Percentiles rank a stretch among this genome's conserved stretches.
Evolutionary conservation across 2,797 vertebrate genomes (phyloP).

Genomic region (Brachyrhaphis roseni): DNA sequence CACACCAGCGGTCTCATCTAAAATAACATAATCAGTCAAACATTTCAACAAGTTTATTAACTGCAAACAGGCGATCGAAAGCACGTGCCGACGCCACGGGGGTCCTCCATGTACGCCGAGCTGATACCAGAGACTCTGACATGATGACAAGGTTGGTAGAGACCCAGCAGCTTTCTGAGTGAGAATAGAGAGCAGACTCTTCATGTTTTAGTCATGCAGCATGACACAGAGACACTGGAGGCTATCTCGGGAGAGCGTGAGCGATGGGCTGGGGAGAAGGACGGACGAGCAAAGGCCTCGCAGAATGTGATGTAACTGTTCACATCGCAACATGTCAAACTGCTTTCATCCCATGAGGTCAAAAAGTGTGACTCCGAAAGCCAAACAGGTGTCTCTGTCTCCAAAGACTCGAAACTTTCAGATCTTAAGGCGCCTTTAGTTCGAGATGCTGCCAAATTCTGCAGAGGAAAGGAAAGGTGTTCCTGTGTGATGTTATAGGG

Average conservation of each 20-base stretch:
- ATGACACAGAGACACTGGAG: conserved; percentile 70
- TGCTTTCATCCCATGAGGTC: conserved; percentile 57
- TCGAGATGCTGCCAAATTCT: background rate
- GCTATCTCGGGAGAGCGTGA: conserved; percentile 45
- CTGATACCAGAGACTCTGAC: conserved; percentile 40
- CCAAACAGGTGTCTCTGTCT: conserved; percentile 34
- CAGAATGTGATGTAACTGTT: conserved; percentile 45
- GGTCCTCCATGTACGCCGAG: conserved; percentile 23
- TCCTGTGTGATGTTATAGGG: background rate
- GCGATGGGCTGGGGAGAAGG: conserved; percentile 37
- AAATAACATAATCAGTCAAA: background rate
- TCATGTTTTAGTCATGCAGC: conserved; percentile 78
- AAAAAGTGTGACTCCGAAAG: conserved; percentile 40
- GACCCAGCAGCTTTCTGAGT: conserved; percentile 47
- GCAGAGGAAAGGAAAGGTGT: background rate
- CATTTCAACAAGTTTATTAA: background rate
- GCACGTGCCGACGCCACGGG: background rate
- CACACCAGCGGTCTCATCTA: background rate
- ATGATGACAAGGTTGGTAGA: conserved; percentile 61
- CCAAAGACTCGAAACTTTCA: background rate
- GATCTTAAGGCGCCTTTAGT: background rate
- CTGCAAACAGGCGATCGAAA: conserved; percentile 4
- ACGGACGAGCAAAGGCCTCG: conserved; percentile 57
- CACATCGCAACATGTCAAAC: conserved; percentile 64
- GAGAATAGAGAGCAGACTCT: conserved; percentile 69